Evolutionary conservation across 2,888 invertebrate species (phyloP).

Genomic region (Acleris sparsana): DNA sequence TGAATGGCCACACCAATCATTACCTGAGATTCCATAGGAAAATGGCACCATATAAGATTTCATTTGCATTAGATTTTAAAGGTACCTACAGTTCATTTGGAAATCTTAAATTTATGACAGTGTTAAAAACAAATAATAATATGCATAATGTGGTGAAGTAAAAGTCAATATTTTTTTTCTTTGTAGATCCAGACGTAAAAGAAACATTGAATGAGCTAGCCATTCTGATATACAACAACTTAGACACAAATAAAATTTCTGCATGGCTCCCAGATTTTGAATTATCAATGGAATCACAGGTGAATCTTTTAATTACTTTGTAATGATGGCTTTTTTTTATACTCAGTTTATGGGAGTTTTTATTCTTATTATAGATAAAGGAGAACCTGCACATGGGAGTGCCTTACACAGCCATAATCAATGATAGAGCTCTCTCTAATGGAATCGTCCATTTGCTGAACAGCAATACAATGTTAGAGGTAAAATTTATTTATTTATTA

Average conservation of each 20-base stretch:
- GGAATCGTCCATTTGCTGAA: constrained; percentile 87
- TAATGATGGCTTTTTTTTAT: background rate
- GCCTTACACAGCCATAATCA: constrained; percentile 88
- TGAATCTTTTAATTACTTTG: constrained; percentile 39
- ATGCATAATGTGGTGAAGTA: background rate
- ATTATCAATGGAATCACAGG: constrained; percentile 57
- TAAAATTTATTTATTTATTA: no score
- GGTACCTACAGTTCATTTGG: constrained; percentile 51
- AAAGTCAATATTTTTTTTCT: background rate
- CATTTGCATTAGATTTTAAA: constrained; percentile 80
- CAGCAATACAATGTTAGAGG: constrained; percentile 87
- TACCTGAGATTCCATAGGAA: constrained; percentile 86
- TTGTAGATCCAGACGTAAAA: constrained; percentile 50
- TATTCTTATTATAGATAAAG: constrained; percentile 54
- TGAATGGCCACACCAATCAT: constrained; percentile 77
- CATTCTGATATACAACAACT: constrained; percentile 54
- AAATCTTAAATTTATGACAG: background rate
- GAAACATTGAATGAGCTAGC: constrained; percentile 57
- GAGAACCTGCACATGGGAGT: constrained; percentile 84
- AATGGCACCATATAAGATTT: constrained; percentile 90
- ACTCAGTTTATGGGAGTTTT: background rate
- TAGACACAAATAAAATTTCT: constrained; percentile 59
- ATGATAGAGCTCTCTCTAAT: constrained; percentile 86
- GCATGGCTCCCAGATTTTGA: constrained; percentile 62
- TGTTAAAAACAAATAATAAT: no score